phyloP scores from a whole-genome alignment of 1,140 invertebrate species.

The Lutraria rhynchaena region DNA sequence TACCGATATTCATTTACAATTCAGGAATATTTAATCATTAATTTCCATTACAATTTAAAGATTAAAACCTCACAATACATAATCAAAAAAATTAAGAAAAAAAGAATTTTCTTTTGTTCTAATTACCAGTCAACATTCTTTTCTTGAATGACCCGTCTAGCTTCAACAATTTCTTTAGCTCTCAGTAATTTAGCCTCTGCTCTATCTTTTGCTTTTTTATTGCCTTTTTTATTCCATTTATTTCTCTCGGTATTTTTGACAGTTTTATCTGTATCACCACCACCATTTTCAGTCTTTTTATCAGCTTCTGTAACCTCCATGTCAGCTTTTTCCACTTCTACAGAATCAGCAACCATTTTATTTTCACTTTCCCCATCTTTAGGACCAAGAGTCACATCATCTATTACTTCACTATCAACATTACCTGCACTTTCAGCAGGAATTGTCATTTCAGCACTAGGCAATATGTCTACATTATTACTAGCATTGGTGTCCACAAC shows the following conservation, averaged over 20 bases:
- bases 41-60: too few species aligned
- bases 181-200: slow-evolving; percentile 29
- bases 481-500: too few species aligned
- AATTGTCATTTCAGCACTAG: not conserved
- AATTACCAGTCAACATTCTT: slow-evolving; percentile 54
- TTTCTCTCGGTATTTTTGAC: not conserved
- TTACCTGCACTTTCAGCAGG: not conserved
- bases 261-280: not conserved
- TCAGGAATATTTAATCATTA: too few species aligned
- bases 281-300: not conserved
- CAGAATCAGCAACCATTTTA: not conserved
- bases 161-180: slow-evolving; percentile 40
- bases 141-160: slow-evolving; percentile 35
- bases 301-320: not conserved
- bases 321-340: not conserved
- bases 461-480: too few species aligned
- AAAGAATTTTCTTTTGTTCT: too few species aligned
- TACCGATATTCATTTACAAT: too few species aligned
- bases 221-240: slow-evolving; percentile 22
- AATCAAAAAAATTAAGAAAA: too few species aligned
- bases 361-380: not conserved
- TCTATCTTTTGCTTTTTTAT: slow-evolving; percentile 26
- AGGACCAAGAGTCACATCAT: slow-evolving; percentile 6
- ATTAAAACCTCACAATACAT: too few species aligned
- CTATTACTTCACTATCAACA: slow-evolving; percentile 2